These are phyloP conservation scores for Hemicrepidius hirtus DNA, from an alignment of 2,888 invertebrate species.

Conservation along the genomic window DNA sequence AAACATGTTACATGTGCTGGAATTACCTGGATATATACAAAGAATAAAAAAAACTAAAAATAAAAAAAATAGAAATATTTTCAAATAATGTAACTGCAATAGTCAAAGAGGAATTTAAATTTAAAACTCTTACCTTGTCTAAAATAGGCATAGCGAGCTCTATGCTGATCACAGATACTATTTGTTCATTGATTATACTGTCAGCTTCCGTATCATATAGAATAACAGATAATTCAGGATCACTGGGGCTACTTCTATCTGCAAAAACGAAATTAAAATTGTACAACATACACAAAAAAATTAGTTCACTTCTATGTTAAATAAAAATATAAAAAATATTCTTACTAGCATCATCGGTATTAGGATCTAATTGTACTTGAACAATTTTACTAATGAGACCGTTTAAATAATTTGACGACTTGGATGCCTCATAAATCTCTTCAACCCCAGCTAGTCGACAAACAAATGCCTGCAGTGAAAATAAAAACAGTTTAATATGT, in stretches of 20 bases:
- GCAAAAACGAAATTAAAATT: conserved; percentile 32
- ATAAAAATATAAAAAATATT: conserved; percentile 4
- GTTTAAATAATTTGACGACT: conserved; percentile 69
- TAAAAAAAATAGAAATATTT: too few species aligned
- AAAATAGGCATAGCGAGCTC: conserved; percentile 65
- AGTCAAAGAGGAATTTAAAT: too few species aligned
- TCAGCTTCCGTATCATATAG: conserved; percentile 65
- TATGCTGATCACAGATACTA: conserved; percentile 63
- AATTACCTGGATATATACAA: too few species aligned
- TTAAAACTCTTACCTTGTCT: conserved; percentile 61
- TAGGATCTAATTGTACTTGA: conserved; percentile 70
- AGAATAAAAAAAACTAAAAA: too few species aligned
- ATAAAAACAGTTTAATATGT: neutral
- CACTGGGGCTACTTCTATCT: conserved; percentile 42
- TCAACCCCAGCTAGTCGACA: conserved; percentile 83
- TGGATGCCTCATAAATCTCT: conserved; percentile 73
- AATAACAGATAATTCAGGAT: conserved; percentile 62
- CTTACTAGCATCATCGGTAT: conserved; percentile 69
- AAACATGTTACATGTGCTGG: neutral
- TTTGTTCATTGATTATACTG: conserved; percentile 62
- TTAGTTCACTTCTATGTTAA: too few species aligned
- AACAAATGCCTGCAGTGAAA: conserved; percentile 76
- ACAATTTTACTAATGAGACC: conserved; percentile 72
- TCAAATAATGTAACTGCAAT: too few species aligned
- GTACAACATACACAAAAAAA: neutral